These are phyloP conservation scores for Heterohyrax brucei DNA, from an alignment of 2,797 vertebrate species.

Conservation along the genomic window DNA sequence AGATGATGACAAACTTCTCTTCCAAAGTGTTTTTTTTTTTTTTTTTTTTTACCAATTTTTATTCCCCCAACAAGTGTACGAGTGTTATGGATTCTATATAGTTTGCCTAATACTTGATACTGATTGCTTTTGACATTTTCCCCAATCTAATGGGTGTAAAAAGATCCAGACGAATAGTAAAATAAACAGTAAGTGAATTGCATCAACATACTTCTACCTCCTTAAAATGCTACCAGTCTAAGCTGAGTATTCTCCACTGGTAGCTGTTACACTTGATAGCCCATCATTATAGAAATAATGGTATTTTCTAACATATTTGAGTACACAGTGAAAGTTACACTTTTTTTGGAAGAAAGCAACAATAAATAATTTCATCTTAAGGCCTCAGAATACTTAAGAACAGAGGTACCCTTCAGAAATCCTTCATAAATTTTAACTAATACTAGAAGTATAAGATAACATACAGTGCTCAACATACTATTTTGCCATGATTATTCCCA, in stretches of 20 bases:
- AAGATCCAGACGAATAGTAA: background rate
- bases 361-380: slow-evolving; percentile 54
- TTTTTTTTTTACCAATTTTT: background rate
- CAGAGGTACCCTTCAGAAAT: background rate
- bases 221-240: background rate
- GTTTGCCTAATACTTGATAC: background rate
- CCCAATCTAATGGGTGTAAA: background rate
- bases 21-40: background rate
- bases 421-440: slow-evolving; percentile 43
- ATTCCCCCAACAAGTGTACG: background rate
- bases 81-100: background rate
- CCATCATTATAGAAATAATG: background rate
- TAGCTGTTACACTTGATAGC: background rate
- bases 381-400: background rate
- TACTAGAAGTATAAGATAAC: slow-evolving; percentile 3
- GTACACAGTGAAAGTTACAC: slow-evolving; percentile 32
- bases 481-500: slow-evolving; percentile 23
- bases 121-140: background rate
- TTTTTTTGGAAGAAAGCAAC: background rate
- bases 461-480: background rate
- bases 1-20: background rate
- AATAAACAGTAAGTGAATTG: background rate
- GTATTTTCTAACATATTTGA: slow-evolving; percentile 5
- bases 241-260: background rate
- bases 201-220: background rate